Evolutionary conservation across 2,888 invertebrate species (phyloP).

Genomic region (Diaphora mendica): DNA sequence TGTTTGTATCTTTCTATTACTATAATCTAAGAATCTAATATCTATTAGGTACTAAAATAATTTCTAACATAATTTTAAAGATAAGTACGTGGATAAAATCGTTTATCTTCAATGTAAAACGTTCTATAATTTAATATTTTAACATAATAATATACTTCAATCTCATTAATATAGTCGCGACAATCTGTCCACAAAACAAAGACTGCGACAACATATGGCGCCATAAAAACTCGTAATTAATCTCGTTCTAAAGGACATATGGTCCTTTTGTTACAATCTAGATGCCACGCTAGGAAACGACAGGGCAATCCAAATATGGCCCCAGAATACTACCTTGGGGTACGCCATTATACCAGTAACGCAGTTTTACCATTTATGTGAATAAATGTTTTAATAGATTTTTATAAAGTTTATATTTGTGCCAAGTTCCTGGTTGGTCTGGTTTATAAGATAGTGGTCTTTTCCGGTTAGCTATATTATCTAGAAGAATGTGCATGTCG

Average conservation of each 20-base stretch:
- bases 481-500: slow-evolving; percentile 8
- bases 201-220: slow-evolving; percentile 41
- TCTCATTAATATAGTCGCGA: slow-evolving; percentile 16
- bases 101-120: background rate
- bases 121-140: background rate
- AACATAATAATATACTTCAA: slow-evolving; percentile 1
- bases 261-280: slow-evolving; percentile 49
- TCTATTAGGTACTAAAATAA: no score
- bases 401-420: slow-evolving; percentile 33
- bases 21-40: no score
- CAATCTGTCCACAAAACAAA: slow-evolving; percentile 25
- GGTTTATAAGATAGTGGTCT: slow-evolving; percentile 14
- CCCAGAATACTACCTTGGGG: slow-evolving; percentile 23
- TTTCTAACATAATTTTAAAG: no score
- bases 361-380: slow-evolving; percentile 39
- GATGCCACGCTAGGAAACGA: slow-evolving; percentile 31
- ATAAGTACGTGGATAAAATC: no score
- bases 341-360: slow-evolving; percentile 27
- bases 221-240: slow-evolving; percentile 51
- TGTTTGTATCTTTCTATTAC: no score
- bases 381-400: slow-evolving; percentile 45
- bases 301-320: slow-evolving; percentile 23
- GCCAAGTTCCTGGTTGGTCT: slow-evolving; percentile 21
- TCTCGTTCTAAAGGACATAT: slow-evolving; percentile 41
- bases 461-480: slow-evolving; percentile 13